phyloP scores from a whole-genome alignment of 2,888 invertebrate genomes.

The Stenodera caucasica region DNA sequence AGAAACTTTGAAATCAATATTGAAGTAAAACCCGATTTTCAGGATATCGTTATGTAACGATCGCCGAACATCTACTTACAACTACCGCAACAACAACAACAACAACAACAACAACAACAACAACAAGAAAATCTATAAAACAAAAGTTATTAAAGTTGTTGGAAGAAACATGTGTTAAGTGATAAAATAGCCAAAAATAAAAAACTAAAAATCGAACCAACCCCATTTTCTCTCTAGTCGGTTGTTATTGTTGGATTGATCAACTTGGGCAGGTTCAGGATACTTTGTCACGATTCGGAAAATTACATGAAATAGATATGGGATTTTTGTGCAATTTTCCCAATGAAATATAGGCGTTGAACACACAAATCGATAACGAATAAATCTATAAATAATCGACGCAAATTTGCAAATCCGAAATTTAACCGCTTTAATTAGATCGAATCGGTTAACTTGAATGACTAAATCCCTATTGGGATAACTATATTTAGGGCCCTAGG shows the following conservation, averaged over 20 bases:
- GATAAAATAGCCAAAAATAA: background rate
- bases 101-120: background rate
- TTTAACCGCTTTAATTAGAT: background rate
- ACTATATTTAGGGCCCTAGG: background rate
- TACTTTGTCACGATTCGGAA: constrained; percentile 2
- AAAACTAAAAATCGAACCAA: too few species aligned
- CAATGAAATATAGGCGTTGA: background rate
- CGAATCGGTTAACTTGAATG: background rate
- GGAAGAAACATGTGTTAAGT: constrained; percentile 21
- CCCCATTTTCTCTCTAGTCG: too few species aligned
- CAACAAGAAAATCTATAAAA: constrained; percentile 16
- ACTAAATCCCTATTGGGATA: background rate
- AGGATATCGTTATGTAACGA: constrained; percentile 1
- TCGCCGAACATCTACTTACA: constrained; percentile 16
- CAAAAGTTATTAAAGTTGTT: constrained; percentile 28
- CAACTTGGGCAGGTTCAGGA: background rate
- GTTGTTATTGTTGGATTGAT: too few species aligned
- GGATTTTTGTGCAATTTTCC: background rate
- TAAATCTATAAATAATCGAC: background rate
- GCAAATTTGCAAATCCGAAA: background rate
- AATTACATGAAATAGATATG: background rate
- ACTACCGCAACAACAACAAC: constrained; percentile 18
- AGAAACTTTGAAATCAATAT: constrained; percentile 54
- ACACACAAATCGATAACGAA: background rate
- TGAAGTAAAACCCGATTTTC: constrained; percentile 8